Evolutionary conservation across 1,140 invertebrate genomes (phyloP).

Genomic region (Zaprionus africanus): DNA sequence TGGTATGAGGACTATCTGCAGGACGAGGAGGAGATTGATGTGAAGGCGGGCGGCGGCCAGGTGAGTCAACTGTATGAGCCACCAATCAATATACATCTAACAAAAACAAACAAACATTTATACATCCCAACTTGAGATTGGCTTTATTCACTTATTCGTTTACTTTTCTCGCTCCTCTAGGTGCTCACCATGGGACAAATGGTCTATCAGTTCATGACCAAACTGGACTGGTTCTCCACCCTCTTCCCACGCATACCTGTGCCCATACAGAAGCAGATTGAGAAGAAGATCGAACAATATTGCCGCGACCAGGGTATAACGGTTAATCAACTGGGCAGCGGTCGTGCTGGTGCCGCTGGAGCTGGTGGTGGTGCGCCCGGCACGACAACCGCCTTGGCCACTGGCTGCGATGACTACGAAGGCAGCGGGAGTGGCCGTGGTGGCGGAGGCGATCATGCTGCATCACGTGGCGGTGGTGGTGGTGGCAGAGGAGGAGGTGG

Average conservation of each 20-base stretch:
- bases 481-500: slow-evolving; percentile 24
- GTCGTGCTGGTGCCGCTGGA: slow-evolving; percentile 31
- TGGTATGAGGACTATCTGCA: slow-evolving; percentile 99
- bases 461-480: slow-evolving; percentile 37
- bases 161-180: slow-evolving; percentile 33
- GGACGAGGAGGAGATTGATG: slow-evolving; percentile 98
- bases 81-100: slow-evolving; percentile 56
- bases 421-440: slow-evolving; percentile 13
- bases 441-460: slow-evolving; percentile 14
- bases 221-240: slow-evolving; percentile 99
- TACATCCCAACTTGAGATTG: background rate
- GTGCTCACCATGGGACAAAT: slow-evolving; percentile 97
- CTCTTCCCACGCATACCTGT: slow-evolving; percentile 99
- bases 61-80: slow-evolving; percentile 84
- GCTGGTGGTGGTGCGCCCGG: slow-evolving; percentile 9
- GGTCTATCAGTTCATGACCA: slow-evolving; percentile 96
- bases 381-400: slow-evolving; percentile 5
- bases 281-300: slow-evolving; percentile 88
- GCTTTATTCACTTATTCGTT: background rate
- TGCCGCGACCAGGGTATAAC: slow-evolving; percentile 72
- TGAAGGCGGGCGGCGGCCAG: slow-evolving; percentile 98
- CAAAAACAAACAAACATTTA: background rate
- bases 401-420: slow-evolving; percentile 53
- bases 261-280: slow-evolving; percentile 96
- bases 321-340: slow-evolving; percentile 65